phyloP scores from a whole-genome alignment of 2,797 vertebrate species.

The Siniperca undulata region DNA sequence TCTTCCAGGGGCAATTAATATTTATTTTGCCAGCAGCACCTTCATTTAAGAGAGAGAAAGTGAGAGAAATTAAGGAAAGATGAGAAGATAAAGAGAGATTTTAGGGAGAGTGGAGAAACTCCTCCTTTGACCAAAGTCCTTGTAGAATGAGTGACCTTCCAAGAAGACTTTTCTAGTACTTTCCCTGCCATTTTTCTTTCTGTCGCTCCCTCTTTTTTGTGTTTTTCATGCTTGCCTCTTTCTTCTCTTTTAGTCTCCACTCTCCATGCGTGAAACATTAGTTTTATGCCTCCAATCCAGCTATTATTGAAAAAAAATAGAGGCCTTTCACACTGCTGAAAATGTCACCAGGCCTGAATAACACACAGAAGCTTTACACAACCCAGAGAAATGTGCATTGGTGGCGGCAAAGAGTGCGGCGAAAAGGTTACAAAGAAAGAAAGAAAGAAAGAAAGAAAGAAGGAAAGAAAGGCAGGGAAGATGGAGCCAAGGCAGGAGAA shows the following conservation, averaged over 20 bases:
- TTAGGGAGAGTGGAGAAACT: background rate
- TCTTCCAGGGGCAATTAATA: slow-evolving; percentile 72
- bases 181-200: slow-evolving; percentile 33
- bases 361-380: slow-evolving; percentile 57
- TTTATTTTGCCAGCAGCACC: slow-evolving; percentile 64
- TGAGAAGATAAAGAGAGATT: slow-evolving; percentile 37
- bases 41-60: slow-evolving; percentile 20
- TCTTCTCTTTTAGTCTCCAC: slow-evolving; percentile 39
- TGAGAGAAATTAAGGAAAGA: slow-evolving; percentile 35
- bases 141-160: slow-evolving; percentile 65
- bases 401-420: slow-evolving; percentile 37
- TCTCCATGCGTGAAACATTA: slow-evolving; percentile 67
- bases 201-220: slow-evolving; percentile 22
- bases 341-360: slow-evolving; percentile 77
- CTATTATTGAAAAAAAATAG: slow-evolving; percentile 65
- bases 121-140: slow-evolving; percentile 60
- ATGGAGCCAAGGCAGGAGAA: slow-evolving; percentile 51
- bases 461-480: slow-evolving; percentile 35
- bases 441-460: slow-evolving; percentile 22
- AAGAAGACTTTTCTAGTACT: slow-evolving; percentile 40
- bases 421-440: slow-evolving; percentile 71
- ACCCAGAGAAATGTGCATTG: slow-evolving; percentile 52
- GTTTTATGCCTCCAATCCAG: slow-evolving; percentile 69
- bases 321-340: slow-evolving; percentile 66
- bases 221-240: slow-evolving; percentile 45